Conservation (phyloP, 2,888 invertebrate species). For the Dromius quadrimaculatus region DNA sequence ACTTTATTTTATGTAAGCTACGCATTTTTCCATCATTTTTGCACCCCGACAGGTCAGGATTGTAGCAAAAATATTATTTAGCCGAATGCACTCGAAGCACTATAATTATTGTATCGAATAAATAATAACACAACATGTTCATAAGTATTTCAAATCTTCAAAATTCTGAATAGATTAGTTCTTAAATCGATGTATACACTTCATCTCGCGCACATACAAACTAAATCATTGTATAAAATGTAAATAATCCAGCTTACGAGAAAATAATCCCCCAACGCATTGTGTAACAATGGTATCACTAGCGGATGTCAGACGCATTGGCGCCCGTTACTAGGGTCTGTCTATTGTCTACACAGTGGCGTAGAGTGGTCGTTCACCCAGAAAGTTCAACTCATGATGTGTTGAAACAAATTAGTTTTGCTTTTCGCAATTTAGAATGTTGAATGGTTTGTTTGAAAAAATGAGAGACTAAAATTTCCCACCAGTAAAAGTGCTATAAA, state of each 20-base stretch:
- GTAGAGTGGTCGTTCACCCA: constrained; percentile 45
- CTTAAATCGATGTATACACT: constrained; percentile 3
- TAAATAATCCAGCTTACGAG: not conserved
- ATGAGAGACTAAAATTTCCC: constrained; percentile 3
- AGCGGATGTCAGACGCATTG: constrained; percentile 47
- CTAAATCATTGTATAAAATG: constrained; percentile 27
- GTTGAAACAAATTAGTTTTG: constrained; percentile 25
- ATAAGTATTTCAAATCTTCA: too few species aligned
- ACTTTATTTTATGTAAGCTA: too few species aligned
- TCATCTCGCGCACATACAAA: constrained; percentile 36
- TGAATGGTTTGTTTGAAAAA: too few species aligned
- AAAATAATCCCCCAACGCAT: constrained; percentile 1
- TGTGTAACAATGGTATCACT: constrained; percentile 48
- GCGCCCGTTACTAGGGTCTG: constrained; percentile 42
- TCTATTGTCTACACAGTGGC: constrained; percentile 31
- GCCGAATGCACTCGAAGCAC: too few species aligned
- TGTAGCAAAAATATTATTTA: too few species aligned
- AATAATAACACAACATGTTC: too few species aligned
- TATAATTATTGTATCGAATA: too few species aligned
- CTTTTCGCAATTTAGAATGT: constrained; percentile 27
- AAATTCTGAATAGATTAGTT: too few species aligned
- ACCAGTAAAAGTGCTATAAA: not conserved
- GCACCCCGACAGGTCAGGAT: too few species aligned
- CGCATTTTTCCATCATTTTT: too few species aligned
- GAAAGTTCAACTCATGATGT: constrained; percentile 40